Evolutionary conservation across 1,140 invertebrate genomes (phyloP), one percentile per base, ranked within the genome.

Genomic region (Glossosoma conforme): DNA sequence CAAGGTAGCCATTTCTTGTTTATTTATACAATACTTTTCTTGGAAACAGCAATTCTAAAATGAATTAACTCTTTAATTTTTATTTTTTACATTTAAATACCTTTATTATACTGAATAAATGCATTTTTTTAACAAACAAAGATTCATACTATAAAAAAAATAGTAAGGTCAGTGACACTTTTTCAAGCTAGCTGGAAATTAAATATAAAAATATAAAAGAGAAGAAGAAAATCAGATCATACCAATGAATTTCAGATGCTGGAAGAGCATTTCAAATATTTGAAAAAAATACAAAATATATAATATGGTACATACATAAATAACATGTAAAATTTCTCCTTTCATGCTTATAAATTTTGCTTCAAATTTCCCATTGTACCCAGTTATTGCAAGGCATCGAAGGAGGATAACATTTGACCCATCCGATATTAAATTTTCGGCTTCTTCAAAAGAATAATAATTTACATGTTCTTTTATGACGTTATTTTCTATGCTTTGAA

Each of bases 361-460:
- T 59, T 72, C 72, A 47, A 82, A 68, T 25, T 52, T 66, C 9
- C 80, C 80, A 42, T 65, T 64, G 54, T 72, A 80, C 54, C 72
- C 68, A 24, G 56, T 68, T 14, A 81, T 60, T 5, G 75, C 78
- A 13, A 82, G 68, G 60, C 78, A 81, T 56, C 81, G 69, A 58
- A 80, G 68, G 8, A 83, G 60, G 19, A 83, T 60, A 43, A 82
- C 70, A 61, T 79, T 81, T 15, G 75, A 70, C 36, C 75, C 79
- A 69, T 82, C 81, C n/a, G 76, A 72, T 51, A 82, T 64, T 44
- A 79, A 72, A 55, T 74, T 64, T 25, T 61, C 61, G 22, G 68
- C 65, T 9, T 61, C 62, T 35, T 71, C 65, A 43, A 69, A 72
- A 30, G 62, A n/a, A 58, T 53, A 71, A 69, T 51, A 71, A 69